Evolutionary conservation across 1,140 invertebrate species (phyloP), one percentile per base, ranked within the genome.

Genomic region (Ceratoteleas bidentatus): DNA sequence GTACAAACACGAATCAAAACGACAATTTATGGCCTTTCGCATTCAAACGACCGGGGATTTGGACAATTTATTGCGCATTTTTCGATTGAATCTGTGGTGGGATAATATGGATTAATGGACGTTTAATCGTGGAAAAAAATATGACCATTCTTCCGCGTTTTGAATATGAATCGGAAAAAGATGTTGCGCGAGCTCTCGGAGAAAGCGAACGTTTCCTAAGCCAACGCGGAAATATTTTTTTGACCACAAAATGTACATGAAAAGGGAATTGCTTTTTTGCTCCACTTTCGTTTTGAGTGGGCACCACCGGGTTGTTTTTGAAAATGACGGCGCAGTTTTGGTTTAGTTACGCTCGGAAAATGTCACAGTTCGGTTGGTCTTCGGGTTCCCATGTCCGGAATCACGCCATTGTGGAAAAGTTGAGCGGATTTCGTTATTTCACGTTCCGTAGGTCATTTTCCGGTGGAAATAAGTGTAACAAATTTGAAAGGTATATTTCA

Each of bases 361-460:
- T 70, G n/a, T 62, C 61, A 62, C 61, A 54, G 45, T 52, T 66
- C 5, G 36, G 16, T 7, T 11, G 36, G 0, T 49, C 10, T n/a
- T 65, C 60, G 50, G 72, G 53, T 70, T 78, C 58, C 75, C 75
- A 24, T 66, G 54, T 72, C 75, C 75, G 75, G 66, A 79, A 60
- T 52, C n/a, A 33, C 54, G 69, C 70, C 57, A 52, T 62, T 57
- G 11, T 36, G 5, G 49, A 14, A 52, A 53, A 54, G n/a, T 64
- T 50, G n/a, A 50, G 50, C 52, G 50, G 57, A 64, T 70, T 70
- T 69, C 11, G 6, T 62, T 69, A 50, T 50, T 69, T 69, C 74
- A 78, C 66, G 60, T 78, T 62, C 52, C 11, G 13, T 3, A 24
- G 52, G 13, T 68, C 60, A 69, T 50, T n/a, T 58, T 54, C 38